Evolutionary conservation across 1,140 invertebrate species (phyloP), one percentile per base, ranked within the genome.

Genomic region (Lutraria rhynchaena): DNA sequence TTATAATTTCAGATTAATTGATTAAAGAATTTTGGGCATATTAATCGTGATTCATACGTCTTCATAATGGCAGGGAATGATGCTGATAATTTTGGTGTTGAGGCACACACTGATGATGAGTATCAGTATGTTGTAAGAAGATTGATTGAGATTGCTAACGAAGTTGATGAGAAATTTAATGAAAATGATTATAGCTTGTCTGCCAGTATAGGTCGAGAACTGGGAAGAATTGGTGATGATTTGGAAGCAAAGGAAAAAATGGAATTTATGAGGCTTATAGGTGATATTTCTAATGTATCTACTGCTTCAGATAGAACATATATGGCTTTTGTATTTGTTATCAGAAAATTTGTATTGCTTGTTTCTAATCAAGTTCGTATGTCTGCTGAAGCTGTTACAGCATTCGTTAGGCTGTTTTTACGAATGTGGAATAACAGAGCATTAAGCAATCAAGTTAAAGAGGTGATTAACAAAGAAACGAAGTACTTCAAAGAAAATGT

Each of bases 371-470:
- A 22, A 24, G 13, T 24, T 24, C 44, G 44, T 15, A 24, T 67
- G 7, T 24, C 63, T 17, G 63, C 24, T 4, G 24, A 49, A 1
- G 7, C 31, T 5, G 41, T 67, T 1, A 31, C 57, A 51, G 33
- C 22, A 1, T 7, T 58, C 44, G 35, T 73, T 33, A 73, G 41
- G n/a, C 57, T 73, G 7, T 58, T 73, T 31, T n/a, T 73, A 2
- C 35, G 11, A 2, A 57, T 73, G 70, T 73, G 70, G 70, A 22
- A 29, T 7, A 24, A 58, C 58, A 29, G 24, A 58, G 55, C 57
- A 44, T 27, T 73, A 58, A 44, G 53, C 24, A n/a, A 31, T 22
- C 17, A 41, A 29, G 15, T 75, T 31, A n/a, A 19, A 17, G 11
- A 67, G n/a, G 63, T 46, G 44, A 29, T 75, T 19, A 41, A 63